Evolutionary conservation across 2,888 invertebrate genomes (phyloP).

Genomic region (Parapristionchus giblindavisi): DNA sequence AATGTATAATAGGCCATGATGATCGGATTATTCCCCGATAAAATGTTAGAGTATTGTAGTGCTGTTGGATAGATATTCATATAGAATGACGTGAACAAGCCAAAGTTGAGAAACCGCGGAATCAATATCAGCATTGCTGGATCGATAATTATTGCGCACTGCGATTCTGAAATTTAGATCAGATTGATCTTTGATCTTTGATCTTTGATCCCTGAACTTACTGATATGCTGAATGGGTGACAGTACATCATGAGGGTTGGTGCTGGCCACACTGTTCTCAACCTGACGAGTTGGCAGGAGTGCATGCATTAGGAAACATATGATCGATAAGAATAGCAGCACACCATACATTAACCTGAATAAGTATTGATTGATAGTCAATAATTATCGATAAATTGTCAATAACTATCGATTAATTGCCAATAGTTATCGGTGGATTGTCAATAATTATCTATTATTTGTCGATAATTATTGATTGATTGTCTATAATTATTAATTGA

Average conservation of each 20-base stretch:
- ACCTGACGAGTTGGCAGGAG: not conserved
- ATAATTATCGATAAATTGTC: too few relatives aligned
- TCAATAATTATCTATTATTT: too few relatives aligned
- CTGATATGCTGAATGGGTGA: not conserved
- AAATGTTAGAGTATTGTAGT: not conserved
- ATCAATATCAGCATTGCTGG: not conserved
- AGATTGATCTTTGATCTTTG: not conserved
- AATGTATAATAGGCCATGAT: slow-evolving; percentile 15
- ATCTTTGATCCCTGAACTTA: not conserved
- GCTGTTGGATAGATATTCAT: slow-evolving; percentile 20
- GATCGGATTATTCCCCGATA: not conserved
- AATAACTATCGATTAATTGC: too few relatives aligned
- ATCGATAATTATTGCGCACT: not conserved
- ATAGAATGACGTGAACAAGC: slow-evolving; percentile 21
- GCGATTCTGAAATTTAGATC: not conserved
- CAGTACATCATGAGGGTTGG: not conserved
- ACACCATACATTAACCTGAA: too few relatives aligned
- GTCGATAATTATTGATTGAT: too few relatives aligned
- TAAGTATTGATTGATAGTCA: too few relatives aligned
- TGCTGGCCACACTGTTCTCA: not conserved
- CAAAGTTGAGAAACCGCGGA: not conserved
- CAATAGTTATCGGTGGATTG: too few relatives aligned
- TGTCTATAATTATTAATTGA: too few relatives aligned
- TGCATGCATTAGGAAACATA: not conserved
- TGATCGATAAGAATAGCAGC: too few relatives aligned